These are phyloP conservation scores for Sminthopsis crassicaudata DNA, from an alignment of 2,113 vertebrate genomes.

Conservation along the genomic window DNA sequence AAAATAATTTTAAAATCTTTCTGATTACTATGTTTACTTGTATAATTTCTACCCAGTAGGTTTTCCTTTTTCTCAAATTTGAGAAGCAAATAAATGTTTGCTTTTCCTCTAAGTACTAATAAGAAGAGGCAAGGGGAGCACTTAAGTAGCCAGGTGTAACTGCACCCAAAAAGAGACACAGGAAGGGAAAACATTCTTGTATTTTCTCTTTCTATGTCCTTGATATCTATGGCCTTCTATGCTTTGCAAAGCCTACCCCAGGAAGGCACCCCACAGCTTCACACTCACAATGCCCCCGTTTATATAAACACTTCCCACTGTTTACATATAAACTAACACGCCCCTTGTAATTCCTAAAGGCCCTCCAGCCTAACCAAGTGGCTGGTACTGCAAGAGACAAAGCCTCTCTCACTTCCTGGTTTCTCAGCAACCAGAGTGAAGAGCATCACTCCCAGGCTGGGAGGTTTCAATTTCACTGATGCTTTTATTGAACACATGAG, in stretches of 20 bases:
- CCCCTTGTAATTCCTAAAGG: not conserved
- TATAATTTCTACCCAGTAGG: not conserved
- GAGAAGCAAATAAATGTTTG: not conserved
- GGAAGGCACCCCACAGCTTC: not conserved
- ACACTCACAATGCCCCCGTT: not conserved
- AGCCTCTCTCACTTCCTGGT: not conserved
- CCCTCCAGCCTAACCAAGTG: not conserved
- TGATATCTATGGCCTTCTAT: not conserved
- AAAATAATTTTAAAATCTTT: not conserved
- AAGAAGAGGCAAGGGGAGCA: not conserved
- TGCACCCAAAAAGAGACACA: not conserved
- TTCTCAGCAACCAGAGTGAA: not conserved
- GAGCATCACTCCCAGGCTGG: not conserved
- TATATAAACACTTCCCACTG: not conserved
- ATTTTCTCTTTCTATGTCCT: not conserved
- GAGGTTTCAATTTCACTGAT: not conserved
- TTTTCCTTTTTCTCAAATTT: not conserved
- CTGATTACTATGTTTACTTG: not conserved
- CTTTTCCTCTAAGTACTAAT: not conserved
- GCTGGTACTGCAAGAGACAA: not conserved
- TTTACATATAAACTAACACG: not conserved
- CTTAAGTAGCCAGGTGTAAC: not conserved
- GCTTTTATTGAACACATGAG: not conserved
- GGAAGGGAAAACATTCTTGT: not conserved
- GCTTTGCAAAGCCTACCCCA: not conserved